A percentile compares a stretch with the other conserved stretches of the same genome.
These are phyloP conservation scores for Alligator mississippiensis DNA, from an alignment of 2,113 vertebrate genomes.

Conservation along the genomic window DNA sequence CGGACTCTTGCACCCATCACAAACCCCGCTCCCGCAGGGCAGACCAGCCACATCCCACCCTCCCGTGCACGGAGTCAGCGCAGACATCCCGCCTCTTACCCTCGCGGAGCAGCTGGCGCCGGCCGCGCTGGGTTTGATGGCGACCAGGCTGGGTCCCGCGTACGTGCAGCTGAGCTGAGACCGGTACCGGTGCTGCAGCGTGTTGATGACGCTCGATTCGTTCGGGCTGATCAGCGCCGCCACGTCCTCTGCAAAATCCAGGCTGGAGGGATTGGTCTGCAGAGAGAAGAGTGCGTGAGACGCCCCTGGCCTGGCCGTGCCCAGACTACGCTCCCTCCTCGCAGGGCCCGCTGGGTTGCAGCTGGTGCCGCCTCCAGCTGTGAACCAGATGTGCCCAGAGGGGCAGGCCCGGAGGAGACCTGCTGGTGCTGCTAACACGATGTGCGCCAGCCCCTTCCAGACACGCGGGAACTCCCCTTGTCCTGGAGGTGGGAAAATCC, in stretches of 20 bases:
- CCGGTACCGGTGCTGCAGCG: conserved; percentile 79
- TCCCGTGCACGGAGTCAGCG: too few relatives aligned
- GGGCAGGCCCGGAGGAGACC: too few relatives aligned
- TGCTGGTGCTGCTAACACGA: too few relatives aligned
- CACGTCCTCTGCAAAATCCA: conserved; percentile 88
- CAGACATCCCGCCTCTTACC: conserved; percentile 57
- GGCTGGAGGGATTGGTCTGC: conserved; percentile 88
- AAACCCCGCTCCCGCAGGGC: neutral
- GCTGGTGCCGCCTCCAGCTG: neutral
- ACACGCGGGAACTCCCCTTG: too few relatives aligned
- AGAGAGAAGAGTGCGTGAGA: neutral
- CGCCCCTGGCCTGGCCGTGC: neutral
- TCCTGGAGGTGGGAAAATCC: too few relatives aligned
- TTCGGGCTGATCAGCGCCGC: conserved; percentile 87
- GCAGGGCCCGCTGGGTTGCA: neutral
- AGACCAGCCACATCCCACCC: neutral
- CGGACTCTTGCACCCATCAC: neutral
- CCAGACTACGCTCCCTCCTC: neutral
- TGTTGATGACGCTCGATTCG: conserved; percentile 85
- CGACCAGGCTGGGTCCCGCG: conserved; percentile 84
- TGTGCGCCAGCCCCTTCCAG: too few relatives aligned
- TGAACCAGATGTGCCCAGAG: too few relatives aligned
- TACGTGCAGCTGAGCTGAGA: conserved; percentile 82
- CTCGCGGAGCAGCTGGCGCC: conserved; percentile 67
- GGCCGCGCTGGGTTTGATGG: conserved; percentile 63